phyloP scores from a whole-genome alignment of 35 echinoderm and acorn worm genomes.

The Lytechinus variegatus region DNA sequence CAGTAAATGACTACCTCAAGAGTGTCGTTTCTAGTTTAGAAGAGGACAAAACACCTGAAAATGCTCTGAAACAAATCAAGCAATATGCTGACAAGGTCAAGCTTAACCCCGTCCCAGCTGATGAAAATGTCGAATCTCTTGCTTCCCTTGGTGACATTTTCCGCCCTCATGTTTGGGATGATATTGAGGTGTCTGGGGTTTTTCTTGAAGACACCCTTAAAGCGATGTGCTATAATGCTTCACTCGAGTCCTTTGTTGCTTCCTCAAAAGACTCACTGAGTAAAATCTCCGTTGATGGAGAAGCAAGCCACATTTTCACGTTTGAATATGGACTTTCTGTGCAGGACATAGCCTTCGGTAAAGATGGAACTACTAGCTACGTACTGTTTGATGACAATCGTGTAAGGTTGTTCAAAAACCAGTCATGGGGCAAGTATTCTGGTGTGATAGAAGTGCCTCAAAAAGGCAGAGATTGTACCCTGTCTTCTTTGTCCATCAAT shows the following conservation, averaged over 20 bases:
- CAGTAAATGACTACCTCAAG: conserved; percentile 5
- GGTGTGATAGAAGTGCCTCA: neutral
- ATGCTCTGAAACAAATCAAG: neutral
- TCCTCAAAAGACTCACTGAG: neutral
- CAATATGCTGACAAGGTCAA: neutral
- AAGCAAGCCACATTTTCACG: neutral
- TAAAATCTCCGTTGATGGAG: neutral
- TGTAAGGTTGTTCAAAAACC: neutral
- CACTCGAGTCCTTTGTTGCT: neutral
- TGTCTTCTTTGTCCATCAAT: neutral
- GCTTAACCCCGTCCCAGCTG: neutral
- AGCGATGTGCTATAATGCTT: neutral
- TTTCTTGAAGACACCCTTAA: neutral
- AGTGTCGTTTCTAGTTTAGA: neutral
- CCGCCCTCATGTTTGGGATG: neutral
- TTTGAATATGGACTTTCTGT: neutral
- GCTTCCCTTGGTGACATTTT: neutral
- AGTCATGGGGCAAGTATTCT: neutral
- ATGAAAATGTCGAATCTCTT: neutral
- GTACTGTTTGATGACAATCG: conserved; percentile 15
- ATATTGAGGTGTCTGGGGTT: neutral
- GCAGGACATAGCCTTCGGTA: neutral
- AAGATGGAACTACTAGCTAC: neutral
- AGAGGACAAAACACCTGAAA: neutral
- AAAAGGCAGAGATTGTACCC: neutral